These are phyloP conservation scores for Chauna torquata DNA, from an alignment of 2,113 vertebrate genomes.

Conservation along the genomic window DNA sequence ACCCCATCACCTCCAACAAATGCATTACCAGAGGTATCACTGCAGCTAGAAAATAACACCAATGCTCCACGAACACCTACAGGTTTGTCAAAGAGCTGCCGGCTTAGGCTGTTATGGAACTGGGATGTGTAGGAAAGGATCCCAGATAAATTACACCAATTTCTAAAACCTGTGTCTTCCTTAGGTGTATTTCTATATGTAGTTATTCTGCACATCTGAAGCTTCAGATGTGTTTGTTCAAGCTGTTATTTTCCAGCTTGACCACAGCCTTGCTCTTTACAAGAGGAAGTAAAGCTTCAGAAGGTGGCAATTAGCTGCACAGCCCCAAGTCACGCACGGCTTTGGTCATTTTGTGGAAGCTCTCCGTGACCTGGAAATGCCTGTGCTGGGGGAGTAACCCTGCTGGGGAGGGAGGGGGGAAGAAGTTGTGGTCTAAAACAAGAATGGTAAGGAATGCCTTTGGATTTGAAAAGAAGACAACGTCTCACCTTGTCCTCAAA, in stretches of 20 bases:
- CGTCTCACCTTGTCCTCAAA: neutral
- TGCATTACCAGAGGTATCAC: neutral
- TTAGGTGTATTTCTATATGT: neutral
- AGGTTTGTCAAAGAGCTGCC: neutral
- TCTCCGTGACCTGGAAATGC: neutral
- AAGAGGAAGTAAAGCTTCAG: slow-evolving; percentile 3
- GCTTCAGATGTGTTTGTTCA: neutral
- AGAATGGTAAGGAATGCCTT: neutral
- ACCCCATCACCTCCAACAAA: neutral
- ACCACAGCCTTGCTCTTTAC: neutral
- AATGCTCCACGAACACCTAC: neutral
- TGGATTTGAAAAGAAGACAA: neutral
- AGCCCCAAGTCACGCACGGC: neutral
- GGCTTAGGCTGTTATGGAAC: neutral
- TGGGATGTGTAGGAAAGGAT: neutral
- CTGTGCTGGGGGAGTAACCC: neutral
- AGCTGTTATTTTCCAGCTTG: neutral
- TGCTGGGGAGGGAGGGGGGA: neutral
- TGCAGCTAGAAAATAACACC: neutral
- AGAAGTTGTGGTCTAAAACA: neutral
- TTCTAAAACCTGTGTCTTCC: neutral
- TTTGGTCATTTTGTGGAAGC: neutral
- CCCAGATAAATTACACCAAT: neutral
- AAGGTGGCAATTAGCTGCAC: neutral
- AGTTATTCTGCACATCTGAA: neutral